A percentile compares a stretch with the other conserved stretches of the same genome.
phyloP scores from a whole-genome alignment of 2,888 invertebrate species.

The Chymomyza caudatula region DNA sequence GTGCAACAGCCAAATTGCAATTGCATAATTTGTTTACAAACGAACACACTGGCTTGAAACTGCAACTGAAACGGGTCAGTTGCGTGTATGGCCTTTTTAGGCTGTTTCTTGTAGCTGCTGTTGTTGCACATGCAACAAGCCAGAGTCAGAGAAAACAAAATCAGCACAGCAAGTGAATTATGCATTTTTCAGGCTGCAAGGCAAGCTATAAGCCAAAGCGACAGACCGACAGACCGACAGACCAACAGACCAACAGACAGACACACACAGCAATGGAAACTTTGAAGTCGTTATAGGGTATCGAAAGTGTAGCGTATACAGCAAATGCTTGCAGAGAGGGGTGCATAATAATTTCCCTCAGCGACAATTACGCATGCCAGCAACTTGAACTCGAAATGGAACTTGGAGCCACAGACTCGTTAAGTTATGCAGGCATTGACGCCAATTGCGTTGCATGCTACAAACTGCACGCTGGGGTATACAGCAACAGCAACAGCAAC shows the following conservation, averaged over 20 bases:
- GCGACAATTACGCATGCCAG: conserved; percentile 48
- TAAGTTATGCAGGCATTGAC: conserved; percentile 65
- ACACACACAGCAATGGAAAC: background rate
- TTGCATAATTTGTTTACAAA: conserved; percentile 66
- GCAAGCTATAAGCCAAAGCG: background rate
- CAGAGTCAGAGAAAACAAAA: conserved; percentile 33
- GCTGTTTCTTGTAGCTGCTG: background rate
- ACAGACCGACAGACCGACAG: background rate
- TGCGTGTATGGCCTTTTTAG: conserved; percentile 44
- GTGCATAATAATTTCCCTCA: conserved; percentile 48
- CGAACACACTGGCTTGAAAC: conserved; percentile 39
- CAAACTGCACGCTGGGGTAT: conserved; percentile 51
- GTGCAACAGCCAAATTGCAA: conserved; percentile 39
- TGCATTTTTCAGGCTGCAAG: conserved; percentile 33
- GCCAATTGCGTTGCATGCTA: conserved; percentile 51
- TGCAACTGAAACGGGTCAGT: conserved; percentile 63
- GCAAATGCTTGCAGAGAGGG: background rate
- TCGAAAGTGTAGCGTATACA: background rate
- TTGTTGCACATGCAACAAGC: conserved; percentile 35
- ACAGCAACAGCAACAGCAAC: conserved; percentile 18
- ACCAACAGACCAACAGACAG: too few species aligned
- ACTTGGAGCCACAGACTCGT: conserved; percentile 41
- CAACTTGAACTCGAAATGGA: conserved; percentile 25
- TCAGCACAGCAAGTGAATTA: conserved; percentile 59
- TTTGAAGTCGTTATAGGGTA: too few species aligned